These are phyloP conservation scores for Blera fallax DNA, from an alignment of 2,888 invertebrate genomes.

Conservation along the genomic window DNA sequence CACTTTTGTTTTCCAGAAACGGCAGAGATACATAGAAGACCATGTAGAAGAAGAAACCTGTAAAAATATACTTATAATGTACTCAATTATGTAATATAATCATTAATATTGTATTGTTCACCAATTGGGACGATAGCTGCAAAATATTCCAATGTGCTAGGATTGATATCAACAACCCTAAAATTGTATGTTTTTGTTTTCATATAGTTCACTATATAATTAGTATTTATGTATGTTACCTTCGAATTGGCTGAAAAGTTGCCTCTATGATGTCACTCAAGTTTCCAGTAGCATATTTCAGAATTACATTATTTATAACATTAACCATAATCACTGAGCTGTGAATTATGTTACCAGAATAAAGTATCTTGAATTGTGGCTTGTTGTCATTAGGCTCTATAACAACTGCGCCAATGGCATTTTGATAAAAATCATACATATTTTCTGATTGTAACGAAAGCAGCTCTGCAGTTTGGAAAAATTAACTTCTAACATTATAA, in stretches of 20 bases:
- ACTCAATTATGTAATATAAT: neutral
- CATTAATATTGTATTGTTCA: constrained; percentile 39
- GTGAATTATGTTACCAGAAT: constrained; percentile 82
- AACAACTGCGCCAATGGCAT: constrained; percentile 78
- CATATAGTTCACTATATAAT: neutral
- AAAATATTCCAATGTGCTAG: constrained; percentile 78
- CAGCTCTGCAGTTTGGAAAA: constrained; percentile 74
- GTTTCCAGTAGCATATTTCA: constrained; percentile 76
- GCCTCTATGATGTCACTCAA: constrained; percentile 74
- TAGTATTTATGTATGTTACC: constrained; percentile 59
- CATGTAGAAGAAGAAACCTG: constrained; percentile 79
- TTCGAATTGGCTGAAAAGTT: constrained; percentile 77
- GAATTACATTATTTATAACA: constrained; percentile 82
- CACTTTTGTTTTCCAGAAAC: constrained; percentile 84
- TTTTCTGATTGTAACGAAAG: constrained; percentile 77
- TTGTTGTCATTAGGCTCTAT: constrained; percentile 66
- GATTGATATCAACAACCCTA: constrained; percentile 76
- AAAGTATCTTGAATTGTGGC: constrained; percentile 79
- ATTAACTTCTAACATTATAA: neutral
- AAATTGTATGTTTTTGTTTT: constrained; percentile 14
- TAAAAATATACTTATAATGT: constrained; percentile 43
- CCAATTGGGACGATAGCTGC: constrained; percentile 78
- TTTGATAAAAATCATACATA: constrained; percentile 78
- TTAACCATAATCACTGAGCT: constrained; percentile 83
- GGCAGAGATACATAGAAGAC: constrained; percentile 84